Evolutionary conservation across 2,888 invertebrate genomes (phyloP), one percentile per base, ranked within the genome.

Genomic region (Caenorhabditis zanzibari): DNA sequence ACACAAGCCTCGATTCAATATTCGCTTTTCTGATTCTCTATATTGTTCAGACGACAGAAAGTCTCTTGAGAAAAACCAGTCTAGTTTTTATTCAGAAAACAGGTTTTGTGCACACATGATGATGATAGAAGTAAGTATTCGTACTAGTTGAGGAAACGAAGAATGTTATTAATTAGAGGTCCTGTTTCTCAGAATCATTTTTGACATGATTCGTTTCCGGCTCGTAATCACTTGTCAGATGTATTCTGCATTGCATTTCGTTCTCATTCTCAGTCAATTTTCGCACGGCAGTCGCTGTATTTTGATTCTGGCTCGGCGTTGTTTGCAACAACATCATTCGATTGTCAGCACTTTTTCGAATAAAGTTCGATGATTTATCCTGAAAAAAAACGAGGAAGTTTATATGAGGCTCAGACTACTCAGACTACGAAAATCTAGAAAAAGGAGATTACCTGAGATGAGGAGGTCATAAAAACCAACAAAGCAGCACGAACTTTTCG

Each of bases 401-500:
- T 4, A 54, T 38, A 24, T 1, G 22, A 32, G 16, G 52, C 19
- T 47, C 58, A 71, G 41, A 58, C 47, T 61, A 61, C 47, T 47
- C 12, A 35, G n/a, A 59, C 59, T 38, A 59, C 35, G 59, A 59
- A 59, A 59, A 59, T 19, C n/a, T 35, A n/a, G 26, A 19, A 14
- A n/a, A n/a, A 35, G 35, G 16, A 1, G 54, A 26, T 54, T 75
- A 77, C 77, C 77, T 77, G 77, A 9, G 71, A 63, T 12, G 77
- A 71, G 26, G 77, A 63, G 24, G 69, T 71, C 54, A 77, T 71
- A 35, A 77, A 77, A 22, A 77, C 69, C 19, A 77, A 71, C 41
- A 77, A 63, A 44, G 77, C 77, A 12, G 77, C 77, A 56, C 79
- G 79, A 6, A 81, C 81, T 81, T 81, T 81, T 7, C 61, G 68